Conservation (phyloP, 2,113 vertebrate genomes). For the Malurus melanocephalus region DNA sequence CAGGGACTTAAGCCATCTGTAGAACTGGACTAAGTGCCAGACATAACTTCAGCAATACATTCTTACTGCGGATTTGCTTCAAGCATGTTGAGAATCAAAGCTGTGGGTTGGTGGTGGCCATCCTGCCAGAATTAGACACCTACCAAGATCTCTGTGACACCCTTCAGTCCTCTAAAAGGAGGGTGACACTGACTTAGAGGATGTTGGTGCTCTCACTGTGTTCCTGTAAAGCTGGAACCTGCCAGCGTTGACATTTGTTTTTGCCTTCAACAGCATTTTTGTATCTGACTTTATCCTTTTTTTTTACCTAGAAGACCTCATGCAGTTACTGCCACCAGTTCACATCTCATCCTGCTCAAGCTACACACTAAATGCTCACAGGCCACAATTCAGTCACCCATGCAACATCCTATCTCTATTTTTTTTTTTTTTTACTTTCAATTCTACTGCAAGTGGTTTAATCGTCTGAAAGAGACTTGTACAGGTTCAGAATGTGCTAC, state of each 20-base stretch:
- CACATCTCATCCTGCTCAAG: neutral
- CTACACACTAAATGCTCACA: neutral
- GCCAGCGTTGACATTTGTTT: neutral
- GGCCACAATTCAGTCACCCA: neutral
- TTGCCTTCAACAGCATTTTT: neutral
- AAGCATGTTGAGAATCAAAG: rapidly evolving
- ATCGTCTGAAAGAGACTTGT: neutral
- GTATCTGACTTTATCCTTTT: neutral
- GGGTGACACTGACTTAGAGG: neutral
- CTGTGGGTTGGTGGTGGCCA: neutral
- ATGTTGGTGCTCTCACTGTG: neutral
- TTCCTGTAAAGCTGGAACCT: neutral
- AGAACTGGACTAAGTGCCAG: neutral
- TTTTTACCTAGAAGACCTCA: neutral
- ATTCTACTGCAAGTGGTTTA: neutral
- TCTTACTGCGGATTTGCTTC: neutral
- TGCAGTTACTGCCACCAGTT: neutral
- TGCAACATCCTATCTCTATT: neutral
- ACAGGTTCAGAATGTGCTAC: neutral
- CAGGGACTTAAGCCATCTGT: neutral
- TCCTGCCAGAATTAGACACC: neutral
- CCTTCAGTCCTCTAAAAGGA: neutral
- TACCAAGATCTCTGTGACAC: neutral
- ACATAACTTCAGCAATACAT: neutral
- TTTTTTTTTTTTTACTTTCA: neutral